These are phyloP conservation scores for Spodoptera exigua DNA, from an alignment of 2,888 invertebrate species.

Conservation along the genomic window DNA sequence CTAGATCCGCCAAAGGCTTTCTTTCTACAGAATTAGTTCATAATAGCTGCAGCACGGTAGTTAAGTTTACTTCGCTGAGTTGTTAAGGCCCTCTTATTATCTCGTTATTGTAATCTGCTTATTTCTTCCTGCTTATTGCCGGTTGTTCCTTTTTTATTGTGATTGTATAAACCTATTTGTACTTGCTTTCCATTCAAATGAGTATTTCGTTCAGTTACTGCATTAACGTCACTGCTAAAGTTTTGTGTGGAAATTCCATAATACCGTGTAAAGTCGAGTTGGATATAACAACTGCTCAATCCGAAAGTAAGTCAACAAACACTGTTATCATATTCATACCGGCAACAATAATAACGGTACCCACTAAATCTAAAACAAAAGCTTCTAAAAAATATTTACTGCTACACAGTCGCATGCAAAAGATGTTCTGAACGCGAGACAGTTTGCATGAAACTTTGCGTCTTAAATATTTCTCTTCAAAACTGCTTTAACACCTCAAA, in stretches of 20 bases:
- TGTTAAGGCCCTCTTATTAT: conserved; percentile 49
- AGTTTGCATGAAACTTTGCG: conserved; percentile 63
- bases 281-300: conserved; percentile 22
- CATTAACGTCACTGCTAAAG: too few species aligned
- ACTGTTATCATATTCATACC: conserved; percentile 72
- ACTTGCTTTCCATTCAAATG: background rate
- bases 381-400: conserved; percentile 75
- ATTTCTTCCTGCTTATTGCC: conserved; percentile 39
- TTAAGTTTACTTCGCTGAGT: conserved; percentile 49
- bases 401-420: conserved; percentile 73
- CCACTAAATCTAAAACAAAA: conserved; percentile 70
- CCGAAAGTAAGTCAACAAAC: conserved; percentile 46
- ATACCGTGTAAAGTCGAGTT: background rate
- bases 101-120: conserved; percentile 51
- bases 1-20: conserved; percentile 59
- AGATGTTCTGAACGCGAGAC: conserved; percentile 75
- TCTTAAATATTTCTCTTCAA: conserved; percentile 29
- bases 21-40: conserved; percentile 65
- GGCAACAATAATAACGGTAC: conserved; percentile 67
- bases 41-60: conserved; percentile 55
- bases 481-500: conserved; percentile 41
- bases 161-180: background rate
- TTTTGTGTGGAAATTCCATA: too few species aligned
- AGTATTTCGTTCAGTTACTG: too few species aligned
- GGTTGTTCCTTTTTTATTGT: conserved; percentile 12